These are phyloP conservation scores for Parthenolecanium corni DNA, from an alignment of 2,888 invertebrate species.

Conservation along the genomic window DNA sequence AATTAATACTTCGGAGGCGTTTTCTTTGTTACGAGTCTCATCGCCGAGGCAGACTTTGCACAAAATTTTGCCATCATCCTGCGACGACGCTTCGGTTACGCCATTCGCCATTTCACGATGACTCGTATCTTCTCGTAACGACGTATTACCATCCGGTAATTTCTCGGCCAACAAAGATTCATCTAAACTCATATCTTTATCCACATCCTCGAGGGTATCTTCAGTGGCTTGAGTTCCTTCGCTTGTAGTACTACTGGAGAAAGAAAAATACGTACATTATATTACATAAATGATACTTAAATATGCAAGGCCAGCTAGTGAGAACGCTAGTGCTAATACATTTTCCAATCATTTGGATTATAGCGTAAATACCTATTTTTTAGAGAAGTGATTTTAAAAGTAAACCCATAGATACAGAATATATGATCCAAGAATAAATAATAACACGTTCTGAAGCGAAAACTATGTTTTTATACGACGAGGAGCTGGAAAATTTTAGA, in stretches of 20 bases:
- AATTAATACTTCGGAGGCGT: constrained; percentile 45
- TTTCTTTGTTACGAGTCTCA: constrained; percentile 41
- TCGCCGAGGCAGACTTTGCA: constrained; percentile 43
- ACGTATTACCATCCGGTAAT: background rate
- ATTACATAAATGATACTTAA: no score
- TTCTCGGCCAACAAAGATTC: constrained; percentile 19
- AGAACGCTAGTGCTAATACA: no score
- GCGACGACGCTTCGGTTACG: constrained; percentile 24
- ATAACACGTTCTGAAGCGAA: no score
- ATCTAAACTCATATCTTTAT: constrained; percentile 17
- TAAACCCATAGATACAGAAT: no score
- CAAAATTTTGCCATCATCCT: constrained; percentile 33
- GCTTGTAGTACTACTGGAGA: constrained; percentile 22
- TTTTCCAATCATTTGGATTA: no score
- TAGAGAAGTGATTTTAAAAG: no score
- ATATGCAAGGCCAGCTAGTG: no score
- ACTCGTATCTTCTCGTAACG: constrained; percentile 5
- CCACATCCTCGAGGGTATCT: constrained; percentile 23
- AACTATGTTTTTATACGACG: no score
- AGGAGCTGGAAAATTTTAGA: no score
- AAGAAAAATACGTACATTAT: background rate
- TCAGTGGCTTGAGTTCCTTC: constrained; percentile 18
- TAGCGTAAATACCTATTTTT: no score
- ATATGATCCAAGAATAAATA: no score
- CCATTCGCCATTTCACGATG: constrained; percentile 24